Conservation (phyloP, 2,888 invertebrate genomes). For the Malachius bipustulatus region DNA sequence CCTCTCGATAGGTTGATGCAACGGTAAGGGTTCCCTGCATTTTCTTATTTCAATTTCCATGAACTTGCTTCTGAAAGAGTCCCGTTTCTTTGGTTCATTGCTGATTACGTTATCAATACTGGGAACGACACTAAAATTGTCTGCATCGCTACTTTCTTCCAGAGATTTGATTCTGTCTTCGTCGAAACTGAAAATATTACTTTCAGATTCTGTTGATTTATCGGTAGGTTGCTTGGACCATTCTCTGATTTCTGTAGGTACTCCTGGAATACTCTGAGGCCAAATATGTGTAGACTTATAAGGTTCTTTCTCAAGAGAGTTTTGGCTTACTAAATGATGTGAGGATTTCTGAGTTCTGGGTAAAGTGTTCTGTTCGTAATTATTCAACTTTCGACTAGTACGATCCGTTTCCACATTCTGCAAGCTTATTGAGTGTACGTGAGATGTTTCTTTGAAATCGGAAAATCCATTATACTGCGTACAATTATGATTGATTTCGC, state of each 20-base stretch:
- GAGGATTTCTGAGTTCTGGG: slow-evolving; percentile 32
- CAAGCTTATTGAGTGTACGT: slow-evolving; percentile 55
- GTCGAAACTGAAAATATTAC: slow-evolving; percentile 64
- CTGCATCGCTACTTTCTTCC: slow-evolving; percentile 40
- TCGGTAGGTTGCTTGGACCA: slow-evolving; percentile 31
- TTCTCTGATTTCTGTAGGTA: slow-evolving; percentile 41
- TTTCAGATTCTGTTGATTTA: slow-evolving; percentile 56
- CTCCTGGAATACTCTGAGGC: slow-evolving; percentile 43
- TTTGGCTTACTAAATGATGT: slow-evolving; percentile 17
- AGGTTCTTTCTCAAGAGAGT: slow-evolving; percentile 15
- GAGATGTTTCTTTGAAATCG: slow-evolving; percentile 40
- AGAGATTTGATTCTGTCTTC: slow-evolving; percentile 63
- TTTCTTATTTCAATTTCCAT: slow-evolving; percentile 58
- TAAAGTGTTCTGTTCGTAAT: slow-evolving; percentile 40
- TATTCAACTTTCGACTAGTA: slow-evolving; percentile 41
- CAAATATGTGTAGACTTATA: slow-evolving; percentile 40
- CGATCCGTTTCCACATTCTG: slow-evolving; percentile 60
- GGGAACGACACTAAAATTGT: slow-evolving; percentile 31
- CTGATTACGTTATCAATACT: slow-evolving; percentile 26
- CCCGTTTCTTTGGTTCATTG: slow-evolving; percentile 25
- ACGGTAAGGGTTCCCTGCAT: slow-evolving; percentile 31
- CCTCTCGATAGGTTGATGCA: slow-evolving; percentile 65
- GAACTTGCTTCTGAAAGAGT: slow-evolving; percentile 37
- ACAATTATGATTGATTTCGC: slow-evolving; percentile 18
- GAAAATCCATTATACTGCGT: slow-evolving; percentile 19